phyloP scores from a whole-genome alignment of 2,797 vertebrate species.

The Lepilemur ruficaudatus region DNA sequence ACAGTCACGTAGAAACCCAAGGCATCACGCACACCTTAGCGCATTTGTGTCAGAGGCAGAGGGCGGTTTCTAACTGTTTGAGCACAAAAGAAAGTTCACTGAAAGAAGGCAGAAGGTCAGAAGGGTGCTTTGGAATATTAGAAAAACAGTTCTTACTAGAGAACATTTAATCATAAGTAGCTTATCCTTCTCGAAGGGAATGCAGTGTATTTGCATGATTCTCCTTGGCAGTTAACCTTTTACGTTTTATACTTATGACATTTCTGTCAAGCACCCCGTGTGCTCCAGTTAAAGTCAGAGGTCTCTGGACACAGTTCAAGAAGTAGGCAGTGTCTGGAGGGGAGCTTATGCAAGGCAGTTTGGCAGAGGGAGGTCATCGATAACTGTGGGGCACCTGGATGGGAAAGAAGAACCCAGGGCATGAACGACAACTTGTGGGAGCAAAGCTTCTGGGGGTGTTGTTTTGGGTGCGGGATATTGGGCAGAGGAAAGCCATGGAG shows the following conservation, averaged over 20 bases:
- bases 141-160: constrained; percentile 22
- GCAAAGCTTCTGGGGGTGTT: background rate
- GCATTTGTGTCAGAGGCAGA: fast-evolving
- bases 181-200: constrained; percentile 37
- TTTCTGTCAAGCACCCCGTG: constrained; percentile 13
- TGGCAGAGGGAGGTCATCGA: background rate
- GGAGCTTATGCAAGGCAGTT: background rate
- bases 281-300: constrained; percentile 58
- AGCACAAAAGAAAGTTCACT: constrained; percentile 5
- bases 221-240: constrained; percentile 67
- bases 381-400: background rate
- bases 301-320: constrained; percentile 52
- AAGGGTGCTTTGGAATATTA: constrained; percentile 18
- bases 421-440: background rate
- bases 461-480: background rate
- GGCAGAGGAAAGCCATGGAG: background rate
- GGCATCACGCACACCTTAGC: background rate
- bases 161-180: constrained; percentile 54
- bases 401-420: background rate
- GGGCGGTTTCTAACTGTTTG: background rate
- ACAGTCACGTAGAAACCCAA: background rate
- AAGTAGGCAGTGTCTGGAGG: constrained; percentile 32
- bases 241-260: constrained; percentile 64
- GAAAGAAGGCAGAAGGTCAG: constrained; percentile 29
- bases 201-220: background rate